Evolutionary conservation across 2,797 vertebrate genomes (phyloP).

Genomic region (Macropus fuliginosus): DNA sequence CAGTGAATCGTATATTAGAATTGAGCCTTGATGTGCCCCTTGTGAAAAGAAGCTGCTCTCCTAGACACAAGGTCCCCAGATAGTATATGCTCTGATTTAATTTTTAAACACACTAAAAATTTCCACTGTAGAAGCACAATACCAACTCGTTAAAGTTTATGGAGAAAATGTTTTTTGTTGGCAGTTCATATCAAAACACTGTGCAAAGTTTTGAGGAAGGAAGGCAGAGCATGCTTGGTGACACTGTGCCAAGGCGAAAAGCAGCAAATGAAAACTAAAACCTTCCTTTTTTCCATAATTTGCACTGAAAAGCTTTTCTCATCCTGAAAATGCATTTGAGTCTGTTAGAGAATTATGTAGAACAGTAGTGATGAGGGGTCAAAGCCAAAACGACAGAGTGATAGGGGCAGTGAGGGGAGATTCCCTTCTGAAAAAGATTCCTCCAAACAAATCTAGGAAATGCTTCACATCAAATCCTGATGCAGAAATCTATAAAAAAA

Average conservation of each 20-base stretch:
- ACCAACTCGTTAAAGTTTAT: conserved; percentile 42
- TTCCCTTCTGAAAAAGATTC: not conserved
- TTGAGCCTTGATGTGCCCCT: not conserved
- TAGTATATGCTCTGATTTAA: not conserved
- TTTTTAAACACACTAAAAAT: conserved; percentile 30
- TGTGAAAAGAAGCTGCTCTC: not conserved
- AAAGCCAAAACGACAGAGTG: not conserved
- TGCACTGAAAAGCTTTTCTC: not conserved
- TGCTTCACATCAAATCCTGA: not conserved
- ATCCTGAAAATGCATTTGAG: not conserved
- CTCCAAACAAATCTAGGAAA: not conserved
- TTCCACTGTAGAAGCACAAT: conserved; percentile 4
- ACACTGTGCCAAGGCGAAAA: not conserved
- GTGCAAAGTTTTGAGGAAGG: not conserved
- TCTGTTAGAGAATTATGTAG: conserved; percentile 7
- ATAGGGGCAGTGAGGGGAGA: not conserved
- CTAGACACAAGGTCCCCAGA: not conserved
- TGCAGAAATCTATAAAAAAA: not conserved
- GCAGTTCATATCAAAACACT: conserved; percentile 11
- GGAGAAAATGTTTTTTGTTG: conserved; percentile 6
- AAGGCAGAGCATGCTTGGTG: not conserved
- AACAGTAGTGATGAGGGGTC: not conserved
- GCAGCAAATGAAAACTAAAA: not conserved
- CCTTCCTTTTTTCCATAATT: not conserved
- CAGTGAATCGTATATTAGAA: not conserved